Conservation (phyloP, 2,797 vertebrate species). For the Ataeniobius toweri region DNA sequence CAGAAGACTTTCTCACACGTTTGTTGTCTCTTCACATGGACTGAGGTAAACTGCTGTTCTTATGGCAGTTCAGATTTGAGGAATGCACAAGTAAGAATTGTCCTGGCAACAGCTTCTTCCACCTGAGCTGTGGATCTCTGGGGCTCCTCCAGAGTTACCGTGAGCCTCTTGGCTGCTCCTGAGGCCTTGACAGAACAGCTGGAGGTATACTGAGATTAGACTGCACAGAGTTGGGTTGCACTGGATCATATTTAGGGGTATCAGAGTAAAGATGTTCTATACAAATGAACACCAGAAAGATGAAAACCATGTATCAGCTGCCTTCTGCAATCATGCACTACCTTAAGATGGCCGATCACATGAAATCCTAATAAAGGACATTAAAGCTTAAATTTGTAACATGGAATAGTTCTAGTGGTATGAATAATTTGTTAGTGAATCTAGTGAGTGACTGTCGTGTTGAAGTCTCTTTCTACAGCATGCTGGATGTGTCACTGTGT, state of each 20-base stretch:
- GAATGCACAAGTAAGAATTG: too few species aligned
- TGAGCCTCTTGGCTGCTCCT: too few species aligned
- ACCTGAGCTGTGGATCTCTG: too few species aligned
- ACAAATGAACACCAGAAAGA: neutral
- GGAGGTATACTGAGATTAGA: too few species aligned
- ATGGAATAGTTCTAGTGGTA: neutral
- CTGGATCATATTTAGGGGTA: neutral
- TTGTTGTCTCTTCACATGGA: too few species aligned
- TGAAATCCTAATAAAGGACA: neutral
- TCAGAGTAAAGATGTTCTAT: neutral
- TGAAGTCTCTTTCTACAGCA: constrained; percentile 51
- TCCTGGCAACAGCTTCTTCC: too few species aligned
- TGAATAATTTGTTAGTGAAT: constrained; percentile 39
- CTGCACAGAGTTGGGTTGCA: too few species aligned
- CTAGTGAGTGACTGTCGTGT: constrained; percentile 30
- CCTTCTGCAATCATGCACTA: neutral
- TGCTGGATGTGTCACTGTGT: constrained; percentile 41
- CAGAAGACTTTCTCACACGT: too few species aligned
- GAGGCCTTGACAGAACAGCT: neutral
- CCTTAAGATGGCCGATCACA: neutral
- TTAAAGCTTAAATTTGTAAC: neutral
- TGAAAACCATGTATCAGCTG: neutral
- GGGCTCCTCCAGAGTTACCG: too few species aligned
- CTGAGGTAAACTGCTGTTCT: too few species aligned
- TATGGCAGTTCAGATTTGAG: too few species aligned